Percentiles rank a stretch among this genome's conserved stretches.
Conservation (phyloP, 2,888 invertebrate genomes). For the Copidosoma aretas region DNA sequence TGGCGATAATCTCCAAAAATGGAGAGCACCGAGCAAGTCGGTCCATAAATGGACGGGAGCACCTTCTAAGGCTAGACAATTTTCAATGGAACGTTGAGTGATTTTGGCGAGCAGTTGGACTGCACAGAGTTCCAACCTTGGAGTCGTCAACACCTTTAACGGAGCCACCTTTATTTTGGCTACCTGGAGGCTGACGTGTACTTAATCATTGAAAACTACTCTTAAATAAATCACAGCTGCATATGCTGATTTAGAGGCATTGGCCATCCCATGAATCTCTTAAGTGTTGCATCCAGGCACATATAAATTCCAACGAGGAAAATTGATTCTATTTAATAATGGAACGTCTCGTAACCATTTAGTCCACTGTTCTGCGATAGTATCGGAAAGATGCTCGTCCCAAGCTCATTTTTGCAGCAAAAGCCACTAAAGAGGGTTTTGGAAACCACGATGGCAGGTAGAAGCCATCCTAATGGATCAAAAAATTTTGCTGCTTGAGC, state of each 20-base stretch:
- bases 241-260: neutral
- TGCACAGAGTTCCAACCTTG: neutral
- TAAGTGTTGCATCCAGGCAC: no score
- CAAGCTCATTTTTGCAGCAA: no score
- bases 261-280: neutral
- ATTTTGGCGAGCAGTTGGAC: no score
- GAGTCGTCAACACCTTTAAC: neutral
- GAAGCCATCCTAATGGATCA: neutral
- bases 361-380: neutral
- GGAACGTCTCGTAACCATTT: no score
- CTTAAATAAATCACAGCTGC: neutral
- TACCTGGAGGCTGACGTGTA: neutral
- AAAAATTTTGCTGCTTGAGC: no score
- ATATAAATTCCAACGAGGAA: no score
- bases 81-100: no score
- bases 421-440: neutral
- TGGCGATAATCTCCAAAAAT: neutral
- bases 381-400: no score
- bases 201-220: neutral
- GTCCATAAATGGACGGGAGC: neutral
- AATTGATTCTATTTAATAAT: neutral
- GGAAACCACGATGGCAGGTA: neutral
- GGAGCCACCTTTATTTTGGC: neutral
- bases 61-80: no score
- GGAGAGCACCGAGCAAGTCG: neutral